Conservation (phyloP, 64 coral and sea anemone genomes). For the Dendronephthya gigantea region DNA sequence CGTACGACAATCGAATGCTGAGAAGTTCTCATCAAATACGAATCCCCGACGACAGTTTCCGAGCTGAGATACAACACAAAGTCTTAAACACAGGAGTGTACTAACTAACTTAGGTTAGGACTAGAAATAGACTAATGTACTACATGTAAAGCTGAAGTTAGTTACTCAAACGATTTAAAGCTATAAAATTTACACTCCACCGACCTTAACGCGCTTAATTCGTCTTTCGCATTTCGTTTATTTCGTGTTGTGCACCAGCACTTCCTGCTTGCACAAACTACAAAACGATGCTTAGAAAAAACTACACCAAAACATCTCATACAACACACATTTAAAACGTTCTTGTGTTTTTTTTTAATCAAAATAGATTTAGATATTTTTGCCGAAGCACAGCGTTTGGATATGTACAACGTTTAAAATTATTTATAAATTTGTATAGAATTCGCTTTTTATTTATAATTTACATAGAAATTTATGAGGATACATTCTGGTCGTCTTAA, state of each 20-base stretch:
- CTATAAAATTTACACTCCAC: no score
- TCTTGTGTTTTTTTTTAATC: not conserved
- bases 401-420: not conserved
- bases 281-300: not conserved
- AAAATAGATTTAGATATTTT: not conserved
- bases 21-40: not conserved
- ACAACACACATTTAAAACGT: not conserved
- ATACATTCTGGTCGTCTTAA: not conserved
- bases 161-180: no score
- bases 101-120: not conserved
- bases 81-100: not conserved
- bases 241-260: no score
- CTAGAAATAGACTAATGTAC: no score
- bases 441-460: no score
- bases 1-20: not conserved
- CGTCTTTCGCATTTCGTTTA: no score
- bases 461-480: no score
- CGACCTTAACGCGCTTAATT: no score
- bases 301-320: not conserved
- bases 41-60: not conserved
- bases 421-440: not conserved
- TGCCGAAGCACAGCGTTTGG: not conserved
- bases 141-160: no score
- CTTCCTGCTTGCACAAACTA: not conserved
- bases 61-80: not conserved